Evolutionary conservation across 2,888 invertebrate genomes (phyloP).

Genomic region (Lithophane socia): DNA sequence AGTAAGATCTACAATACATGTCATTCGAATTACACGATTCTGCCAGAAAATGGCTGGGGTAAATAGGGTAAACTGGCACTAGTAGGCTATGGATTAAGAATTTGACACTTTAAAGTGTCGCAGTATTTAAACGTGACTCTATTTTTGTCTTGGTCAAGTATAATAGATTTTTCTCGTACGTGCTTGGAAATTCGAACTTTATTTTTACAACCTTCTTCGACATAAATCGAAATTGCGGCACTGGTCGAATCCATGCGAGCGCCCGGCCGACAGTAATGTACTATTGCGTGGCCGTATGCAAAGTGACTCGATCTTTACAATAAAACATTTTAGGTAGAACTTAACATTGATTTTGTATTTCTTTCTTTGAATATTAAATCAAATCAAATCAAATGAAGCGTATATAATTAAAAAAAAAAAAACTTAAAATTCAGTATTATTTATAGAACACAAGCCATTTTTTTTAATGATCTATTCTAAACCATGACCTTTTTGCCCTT

Average conservation of each 20-base stretch:
- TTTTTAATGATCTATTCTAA: not conserved
- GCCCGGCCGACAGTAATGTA: no score
- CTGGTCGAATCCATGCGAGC: no score
- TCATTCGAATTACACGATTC: slow-evolving; percentile 47
- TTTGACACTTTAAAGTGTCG: slow-evolving; percentile 31
- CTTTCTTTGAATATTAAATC: not conserved
- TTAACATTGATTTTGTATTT: not conserved
- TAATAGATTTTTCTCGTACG: not conserved
- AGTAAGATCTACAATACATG: slow-evolving; percentile 48
- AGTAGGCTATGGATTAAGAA: slow-evolving; percentile 25
- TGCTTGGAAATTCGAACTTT: no score
- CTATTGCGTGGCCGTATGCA: not conserved
- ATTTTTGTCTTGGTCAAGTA: not conserved
- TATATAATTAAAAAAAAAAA: no score
- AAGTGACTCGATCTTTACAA: not conserved
- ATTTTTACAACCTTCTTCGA: no score
- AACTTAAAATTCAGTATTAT: no score
- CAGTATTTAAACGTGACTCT: slow-evolving; percentile 8
- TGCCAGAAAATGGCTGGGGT: slow-evolving; percentile 46
- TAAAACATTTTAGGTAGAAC: not conserved
- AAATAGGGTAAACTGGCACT: slow-evolving; percentile 27
- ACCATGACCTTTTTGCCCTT: not conserved
- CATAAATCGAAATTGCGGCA: no score
- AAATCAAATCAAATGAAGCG: no score
- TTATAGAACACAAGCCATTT: not conserved